These are phyloP conservation scores for Cheirogaleus major DNA, from an alignment of 2,797 vertebrate species.

Conservation along the genomic window DNA sequence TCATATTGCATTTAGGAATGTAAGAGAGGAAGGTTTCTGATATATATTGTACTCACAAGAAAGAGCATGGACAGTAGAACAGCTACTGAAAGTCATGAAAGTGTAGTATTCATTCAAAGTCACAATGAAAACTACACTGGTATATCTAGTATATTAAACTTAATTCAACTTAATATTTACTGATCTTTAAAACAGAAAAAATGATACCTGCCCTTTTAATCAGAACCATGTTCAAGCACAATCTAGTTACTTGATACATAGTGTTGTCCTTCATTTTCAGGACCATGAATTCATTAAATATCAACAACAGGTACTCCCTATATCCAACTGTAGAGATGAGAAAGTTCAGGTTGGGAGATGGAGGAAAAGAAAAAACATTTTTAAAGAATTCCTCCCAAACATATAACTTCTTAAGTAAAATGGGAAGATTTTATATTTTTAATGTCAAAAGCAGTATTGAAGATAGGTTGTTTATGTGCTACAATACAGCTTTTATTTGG, in stretches of 20 bases:
- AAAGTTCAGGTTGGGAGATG: background rate
- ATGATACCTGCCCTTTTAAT: background rate
- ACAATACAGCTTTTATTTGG: background rate
- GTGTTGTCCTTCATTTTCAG: background rate
- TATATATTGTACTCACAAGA: background rate
- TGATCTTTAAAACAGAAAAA: conserved; percentile 22
- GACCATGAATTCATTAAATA: background rate
- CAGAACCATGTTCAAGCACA: background rate
- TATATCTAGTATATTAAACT: background rate
- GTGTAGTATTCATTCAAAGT: background rate
- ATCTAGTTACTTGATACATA: background rate
- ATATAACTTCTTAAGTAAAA: background rate
- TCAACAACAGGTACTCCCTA: background rate
- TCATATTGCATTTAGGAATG: background rate
- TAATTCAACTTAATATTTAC: conserved; percentile 18
- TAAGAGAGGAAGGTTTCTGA: background rate
- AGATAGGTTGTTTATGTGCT: background rate
- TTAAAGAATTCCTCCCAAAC: background rate
- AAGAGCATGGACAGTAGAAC: background rate
- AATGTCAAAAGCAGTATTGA: background rate
- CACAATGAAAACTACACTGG: background rate
- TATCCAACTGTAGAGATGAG: background rate
- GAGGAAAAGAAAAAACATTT: background rate
- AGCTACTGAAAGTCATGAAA: background rate
- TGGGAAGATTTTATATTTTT: background rate